Evolutionary conservation across 1,140 invertebrate species (phyloP).

Genomic region (Plectrocnemia conspersa): DNA sequence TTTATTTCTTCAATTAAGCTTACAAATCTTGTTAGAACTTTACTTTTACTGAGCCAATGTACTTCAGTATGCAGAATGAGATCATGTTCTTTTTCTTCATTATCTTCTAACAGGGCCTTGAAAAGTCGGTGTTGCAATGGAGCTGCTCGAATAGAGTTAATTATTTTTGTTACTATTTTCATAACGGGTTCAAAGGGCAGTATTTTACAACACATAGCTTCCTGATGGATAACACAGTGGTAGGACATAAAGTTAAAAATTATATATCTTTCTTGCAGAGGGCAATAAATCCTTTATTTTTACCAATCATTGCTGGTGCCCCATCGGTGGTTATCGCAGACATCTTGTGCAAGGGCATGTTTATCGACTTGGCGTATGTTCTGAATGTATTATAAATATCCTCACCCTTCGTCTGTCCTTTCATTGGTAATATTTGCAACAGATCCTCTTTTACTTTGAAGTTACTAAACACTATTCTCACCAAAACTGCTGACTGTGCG

Average conservation of each 20-base stretch:
- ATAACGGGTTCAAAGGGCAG: too few relatives aligned
- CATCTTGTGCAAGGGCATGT: slow-evolving; percentile 26
- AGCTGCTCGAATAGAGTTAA: slow-evolving; percentile 7
- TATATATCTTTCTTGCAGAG: slow-evolving; percentile 23
- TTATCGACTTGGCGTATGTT: slow-evolving; percentile 22
- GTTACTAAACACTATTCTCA: slow-evolving; percentile 28
- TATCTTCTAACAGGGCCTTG: slow-evolving; percentile 4
- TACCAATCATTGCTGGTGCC: slow-evolving; percentile 21
- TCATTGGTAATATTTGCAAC: slow-evolving; percentile 9
- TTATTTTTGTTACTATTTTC: too few relatives aligned
- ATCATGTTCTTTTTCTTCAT: slow-evolving; percentile 9
- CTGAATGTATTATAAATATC: slow-evolving; percentile 27
- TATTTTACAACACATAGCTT: neutral
- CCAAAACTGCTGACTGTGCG: slow-evolving; percentile 18
- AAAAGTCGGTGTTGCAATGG: slow-evolving; percentile 7
- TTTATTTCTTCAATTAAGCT: slow-evolving; percentile 10
- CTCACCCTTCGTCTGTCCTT: slow-evolving; percentile 19
- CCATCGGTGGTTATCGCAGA: slow-evolving; percentile 28
- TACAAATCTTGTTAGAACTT: slow-evolving; percentile 7
- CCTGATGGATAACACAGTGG: too few relatives aligned
- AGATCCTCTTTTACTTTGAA: slow-evolving; percentile 32
- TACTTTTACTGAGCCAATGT: slow-evolving; percentile 3
- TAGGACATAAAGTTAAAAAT: neutral
- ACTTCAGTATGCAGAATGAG: slow-evolving; percentile 6
- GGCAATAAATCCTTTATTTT: slow-evolving; percentile 19